Evolutionary conservation across 1,140 invertebrate genomes (phyloP).

Genomic region (Himalopsyche phryganea): DNA sequence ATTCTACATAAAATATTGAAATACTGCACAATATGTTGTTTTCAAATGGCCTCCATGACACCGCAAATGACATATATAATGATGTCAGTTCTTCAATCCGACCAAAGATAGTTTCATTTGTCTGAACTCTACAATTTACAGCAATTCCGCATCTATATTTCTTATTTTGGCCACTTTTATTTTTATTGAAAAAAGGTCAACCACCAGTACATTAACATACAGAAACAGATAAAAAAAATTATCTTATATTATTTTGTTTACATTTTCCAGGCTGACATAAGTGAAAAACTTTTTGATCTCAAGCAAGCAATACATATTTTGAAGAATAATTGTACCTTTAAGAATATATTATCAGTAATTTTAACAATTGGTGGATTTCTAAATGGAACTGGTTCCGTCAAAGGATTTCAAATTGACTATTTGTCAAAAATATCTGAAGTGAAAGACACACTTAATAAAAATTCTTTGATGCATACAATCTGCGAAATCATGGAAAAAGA

Average conservation of each 20-base stretch:
- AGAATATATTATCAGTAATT: slow-evolving; percentile 88
- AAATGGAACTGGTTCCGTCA: slow-evolving; percentile 90
- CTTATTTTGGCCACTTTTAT: no score
- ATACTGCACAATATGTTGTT: no score
- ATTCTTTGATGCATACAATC: slow-evolving; percentile 94
- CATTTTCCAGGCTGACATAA: slow-evolving; percentile 78
- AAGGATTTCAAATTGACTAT: slow-evolving; percentile 98
- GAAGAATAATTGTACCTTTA: slow-evolving; percentile 90
- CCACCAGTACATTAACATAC: no score
- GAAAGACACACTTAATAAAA: slow-evolving; percentile 98
- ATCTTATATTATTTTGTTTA: neutral
- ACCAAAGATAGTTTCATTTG: no score
- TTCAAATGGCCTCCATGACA: no score
- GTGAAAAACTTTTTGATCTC: slow-evolving; percentile 96
- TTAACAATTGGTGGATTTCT: slow-evolving; percentile 96
- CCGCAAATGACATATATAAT: no score
- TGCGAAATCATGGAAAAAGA: slow-evolving; percentile 97
- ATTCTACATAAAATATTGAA: no score
- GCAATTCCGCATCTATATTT: no score
- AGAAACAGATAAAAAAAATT: neutral
- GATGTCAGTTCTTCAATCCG: no score
- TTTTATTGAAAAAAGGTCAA: no score
- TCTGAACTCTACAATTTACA: no score
- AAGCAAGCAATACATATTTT: slow-evolving; percentile 93
- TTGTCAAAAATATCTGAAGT: slow-evolving; percentile 97